phyloP scores from a whole-genome alignment of 2,797 vertebrate genomes.

The Pagetopsis macropterus region DNA sequence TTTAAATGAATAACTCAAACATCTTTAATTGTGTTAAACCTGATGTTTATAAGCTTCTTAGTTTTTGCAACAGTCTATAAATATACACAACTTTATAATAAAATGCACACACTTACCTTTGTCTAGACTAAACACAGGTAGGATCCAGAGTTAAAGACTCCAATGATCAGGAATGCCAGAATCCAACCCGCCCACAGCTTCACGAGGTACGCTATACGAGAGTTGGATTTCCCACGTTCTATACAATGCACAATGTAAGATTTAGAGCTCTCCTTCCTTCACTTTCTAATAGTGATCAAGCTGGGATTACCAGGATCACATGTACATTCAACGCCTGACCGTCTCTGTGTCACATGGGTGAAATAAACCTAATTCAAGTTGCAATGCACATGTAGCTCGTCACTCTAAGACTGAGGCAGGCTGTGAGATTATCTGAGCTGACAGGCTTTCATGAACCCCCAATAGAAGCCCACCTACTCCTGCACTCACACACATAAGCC shows the following conservation, averaged over 20 bases:
- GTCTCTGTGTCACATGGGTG: conserved; percentile 31
- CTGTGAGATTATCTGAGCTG: conserved; percentile 54
- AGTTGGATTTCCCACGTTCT: background rate
- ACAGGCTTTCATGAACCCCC: conserved; percentile 49
- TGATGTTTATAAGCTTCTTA: too few relatives aligned
- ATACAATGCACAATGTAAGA: background rate
- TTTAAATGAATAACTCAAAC: too few relatives aligned
- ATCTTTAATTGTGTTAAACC: too few relatives aligned
- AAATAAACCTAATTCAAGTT: conserved; percentile 50
- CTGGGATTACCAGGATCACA: conserved; percentile 5
- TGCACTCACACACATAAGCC: conserved; percentile 32
- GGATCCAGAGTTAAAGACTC: too few relatives aligned
- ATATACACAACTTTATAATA: too few relatives aligned
- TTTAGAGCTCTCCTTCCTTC: conserved; percentile 1
- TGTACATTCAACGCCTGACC: conserved; percentile 9
- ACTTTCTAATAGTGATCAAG: conserved; percentile 28
- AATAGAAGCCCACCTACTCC: background rate
- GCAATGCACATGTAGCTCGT: conserved; percentile 50
- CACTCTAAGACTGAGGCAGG: conserved; percentile 37
- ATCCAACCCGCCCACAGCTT: background rate
- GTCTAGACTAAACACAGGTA: too few relatives aligned
- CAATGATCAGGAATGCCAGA: background rate
- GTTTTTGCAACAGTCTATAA: too few relatives aligned
- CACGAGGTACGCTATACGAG: background rate
- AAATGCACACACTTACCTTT: too few relatives aligned